A percentile compares a stretch with the other conserved stretches of the same genome.
Conservation (phyloP, 2,113 vertebrate species). For the Pandion haliaetus region DNA sequence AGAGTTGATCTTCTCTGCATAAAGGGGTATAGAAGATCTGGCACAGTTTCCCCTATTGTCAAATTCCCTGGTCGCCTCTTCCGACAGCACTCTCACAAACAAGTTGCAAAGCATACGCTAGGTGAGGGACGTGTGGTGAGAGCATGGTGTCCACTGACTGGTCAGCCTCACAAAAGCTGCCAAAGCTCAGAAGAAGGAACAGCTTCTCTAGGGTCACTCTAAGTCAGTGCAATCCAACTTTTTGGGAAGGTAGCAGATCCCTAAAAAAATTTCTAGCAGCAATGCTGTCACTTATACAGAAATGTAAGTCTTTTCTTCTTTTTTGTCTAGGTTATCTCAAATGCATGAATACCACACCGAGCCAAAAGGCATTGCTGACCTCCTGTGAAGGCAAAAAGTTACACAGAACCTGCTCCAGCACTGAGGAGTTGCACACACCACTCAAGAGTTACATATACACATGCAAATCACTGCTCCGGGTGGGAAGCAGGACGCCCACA, state of each 20-base stretch:
- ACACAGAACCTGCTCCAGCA: neutral
- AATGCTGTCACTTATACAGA: neutral
- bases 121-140: neutral
- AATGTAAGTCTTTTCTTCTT: neutral
- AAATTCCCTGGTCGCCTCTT: neutral
- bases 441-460: neutral
- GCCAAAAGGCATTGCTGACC: neutral
- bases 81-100: neutral
- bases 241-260: neutral
- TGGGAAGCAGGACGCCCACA: neutral
- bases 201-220: neutral
- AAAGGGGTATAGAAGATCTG: neutral
- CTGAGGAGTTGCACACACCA: neutral
- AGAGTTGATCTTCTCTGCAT: neutral
- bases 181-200: neutral
- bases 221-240: neutral
- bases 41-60: neutral
- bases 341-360: neutral
- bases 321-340: neutral
- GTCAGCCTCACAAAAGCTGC: neutral
- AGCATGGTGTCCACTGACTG: neutral
- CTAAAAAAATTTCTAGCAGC: neutral
- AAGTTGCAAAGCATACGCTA: fast-evolving
- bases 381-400: neutral
- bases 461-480: neutral